Base-by-base conservation (phyloP, 1,140 invertebrate species). In the Hermetia illucens region DNA sequence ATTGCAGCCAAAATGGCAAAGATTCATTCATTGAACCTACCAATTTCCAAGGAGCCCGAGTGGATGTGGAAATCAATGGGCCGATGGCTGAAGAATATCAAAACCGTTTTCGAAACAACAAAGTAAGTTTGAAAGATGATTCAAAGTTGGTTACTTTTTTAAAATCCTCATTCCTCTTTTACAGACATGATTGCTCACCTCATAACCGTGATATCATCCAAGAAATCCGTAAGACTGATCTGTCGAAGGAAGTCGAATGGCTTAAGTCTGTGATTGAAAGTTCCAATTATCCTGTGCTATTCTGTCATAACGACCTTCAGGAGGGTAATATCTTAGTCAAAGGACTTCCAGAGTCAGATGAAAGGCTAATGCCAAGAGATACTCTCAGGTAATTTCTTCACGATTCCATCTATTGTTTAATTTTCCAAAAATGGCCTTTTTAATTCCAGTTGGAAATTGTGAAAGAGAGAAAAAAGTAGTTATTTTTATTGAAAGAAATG, bases 271-370 rank as follows among this genome's bases (percentile, higher is more conserved):
- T 69, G 34, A 53, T 73, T 9, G 62, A 69, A 1, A 47, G 48
- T 0, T 68, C 77, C 0, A 68, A 74, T n/a, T 82, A 85, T 40
- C 85, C 88, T 1, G 87, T 96, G 2, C 79, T 92, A 0, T 98
- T 98, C 61, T 94, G 89, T 54, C 94, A 98, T 62, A 98, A 98
- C 61, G 94, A 98, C 56, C 69, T 96, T 58, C 93, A 98, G 63
- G 90, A 95, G 72, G 94, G 93, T 59, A 77, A 71, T 35, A 61
- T 61, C 34, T 33, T 58, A 31, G 21, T 58, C 10, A 43, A 47
- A 15, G 45, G 55, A 36, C 27, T 43, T 5, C 35, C 40, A 16
- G 16, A 20, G 1, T 39, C 38, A 32, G 3, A 15, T 1, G 34
- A 36, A n/a, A 36, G 20, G n/a, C 20, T n/a, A n/a, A n/a, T n/a